Evolutionary conservation across 1,140 invertebrate species (phyloP), one percentile per base, ranked within the genome.

Genomic region (Dryas iulia): DNA sequence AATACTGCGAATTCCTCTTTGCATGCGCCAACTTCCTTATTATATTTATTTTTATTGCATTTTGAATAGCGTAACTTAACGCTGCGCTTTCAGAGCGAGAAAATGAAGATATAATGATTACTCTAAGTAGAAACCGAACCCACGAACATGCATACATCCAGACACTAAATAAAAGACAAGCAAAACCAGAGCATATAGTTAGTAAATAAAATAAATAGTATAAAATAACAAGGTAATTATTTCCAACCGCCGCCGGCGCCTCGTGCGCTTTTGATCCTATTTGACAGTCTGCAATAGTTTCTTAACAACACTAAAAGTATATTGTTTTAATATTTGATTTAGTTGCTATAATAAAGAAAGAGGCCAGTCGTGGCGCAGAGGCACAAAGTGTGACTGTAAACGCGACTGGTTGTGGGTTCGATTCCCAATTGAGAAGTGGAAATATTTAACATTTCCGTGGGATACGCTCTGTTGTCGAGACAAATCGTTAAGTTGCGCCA

Each of bases 141-240:
- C 1, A 35, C 5, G 7, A 35, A 12, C 5, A 6, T 35, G n/a
- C n/a, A n/a, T n/a, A n/a, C n/a, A n/a, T n/a, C n/a, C n/a, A n/a
- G n/a, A n/a, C n/a, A 28, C 26, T 28, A 28, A 3, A 28, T 28
- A 6, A 28, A 28, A 28, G 3, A 28, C 26, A 28, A 28, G 26
- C 6, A 28, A 28, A 28, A 6, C 6, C 6, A 28, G 26, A 28
- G 26, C 3, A 28, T 28, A 28, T 28, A 3, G 26, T 28, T 28
- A 6, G 6, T 10, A 0, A 18, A 47, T 47, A 21, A 47, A 21
- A 47, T 2, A 47, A 47, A 1, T 21, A 2, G n/a, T n/a, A n/a
- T n/a, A n/a, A n/a, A n/a, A n/a, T n/a, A n/a, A n/a, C 30, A 4
- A 31, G 12, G 52, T 63, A 63, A 63, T 63, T 56, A 63, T 63